phyloP scores from a whole-genome alignment of 2,888 invertebrate genomes.

The Agrotis exclamationis region DNA sequence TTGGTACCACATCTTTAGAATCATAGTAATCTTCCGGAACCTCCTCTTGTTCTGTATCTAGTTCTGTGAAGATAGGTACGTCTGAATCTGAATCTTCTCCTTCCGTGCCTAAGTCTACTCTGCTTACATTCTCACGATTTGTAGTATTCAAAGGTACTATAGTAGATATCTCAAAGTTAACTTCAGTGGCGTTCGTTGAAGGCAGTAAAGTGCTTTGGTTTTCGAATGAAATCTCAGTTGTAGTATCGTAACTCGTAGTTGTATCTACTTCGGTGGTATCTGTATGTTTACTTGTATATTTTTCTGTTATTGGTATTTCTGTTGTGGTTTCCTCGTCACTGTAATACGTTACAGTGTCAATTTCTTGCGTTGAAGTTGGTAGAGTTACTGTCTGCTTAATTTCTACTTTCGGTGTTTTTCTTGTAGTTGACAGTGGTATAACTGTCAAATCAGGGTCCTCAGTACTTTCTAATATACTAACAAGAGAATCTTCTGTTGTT shows the following conservation, averaged over 20 bases:
- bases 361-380: conserved; percentile 72
- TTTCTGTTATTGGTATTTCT: conserved; percentile 39
- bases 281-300: conserved; percentile 40
- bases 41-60: conserved; percentile 79
- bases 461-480: conserved; percentile 81
- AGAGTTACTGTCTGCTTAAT: conserved; percentile 79
- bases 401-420: conserved; percentile 72
- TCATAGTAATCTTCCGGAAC: conserved; percentile 89
- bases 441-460: conserved; percentile 83
- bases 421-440: conserved; percentile 82
- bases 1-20: conserved; percentile 84
- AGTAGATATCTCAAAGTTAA: conserved; percentile 41
- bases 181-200: conserved; percentile 42
- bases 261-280: conserved; percentile 44
- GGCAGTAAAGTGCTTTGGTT: conserved; percentile 41
- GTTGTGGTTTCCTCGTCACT: conserved; percentile 64
- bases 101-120: conserved; percentile 65
- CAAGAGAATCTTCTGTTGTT: conserved; percentile 80
- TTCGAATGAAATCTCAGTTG: conserved; percentile 41
- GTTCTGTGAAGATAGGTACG: conserved; percentile 81
- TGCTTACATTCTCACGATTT: conserved; percentile 42
- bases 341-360: conserved; percentile 61
- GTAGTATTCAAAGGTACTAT: conserved; percentile 37
- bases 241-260: conserved; percentile 45
- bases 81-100: conserved; percentile 73